Percentiles rank a stretch among this genome's conserved stretches.
These are phyloP conservation scores for Ophthalmolycus amberensis DNA, from an alignment of 2,113 vertebrate species.

Conservation along the genomic window DNA sequence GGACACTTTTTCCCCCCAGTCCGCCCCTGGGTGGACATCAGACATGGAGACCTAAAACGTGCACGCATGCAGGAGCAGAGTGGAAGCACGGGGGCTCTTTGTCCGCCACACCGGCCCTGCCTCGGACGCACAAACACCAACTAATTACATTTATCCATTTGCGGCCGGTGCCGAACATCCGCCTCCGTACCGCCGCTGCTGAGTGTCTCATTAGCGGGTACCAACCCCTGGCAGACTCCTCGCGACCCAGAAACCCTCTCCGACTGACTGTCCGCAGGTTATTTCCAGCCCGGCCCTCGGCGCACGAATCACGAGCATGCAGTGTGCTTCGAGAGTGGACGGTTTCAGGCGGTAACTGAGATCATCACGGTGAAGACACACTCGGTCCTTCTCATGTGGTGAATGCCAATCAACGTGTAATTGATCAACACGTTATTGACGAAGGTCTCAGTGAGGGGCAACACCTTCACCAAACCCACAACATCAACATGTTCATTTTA, in stretches of 20 bases:
- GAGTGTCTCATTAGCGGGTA: conserved; percentile 30
- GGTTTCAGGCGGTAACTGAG: background rate
- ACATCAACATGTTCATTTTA: background rate
- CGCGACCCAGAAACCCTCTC: conserved; percentile 55
- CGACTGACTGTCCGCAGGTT: conserved; percentile 14
- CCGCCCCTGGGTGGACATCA: conserved; percentile 48
- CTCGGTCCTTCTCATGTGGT: background rate
- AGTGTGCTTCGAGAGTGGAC: background rate
- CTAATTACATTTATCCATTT: conserved; percentile 59
- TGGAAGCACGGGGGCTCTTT: conserved; percentile 54
- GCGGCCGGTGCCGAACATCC: background rate
- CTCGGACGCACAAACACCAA: conserved; percentile 22
- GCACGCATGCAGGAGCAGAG: conserved; percentile 15
- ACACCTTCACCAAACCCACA: background rate
- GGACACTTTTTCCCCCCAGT: too few relatives aligned
- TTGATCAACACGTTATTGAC: conserved; percentile 56
- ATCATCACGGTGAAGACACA: background rate
- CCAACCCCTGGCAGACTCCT: conserved; percentile 41
- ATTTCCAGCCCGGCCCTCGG: conserved; percentile 37
- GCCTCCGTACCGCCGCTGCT: conserved; percentile 1
- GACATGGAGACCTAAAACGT: conserved; percentile 46
- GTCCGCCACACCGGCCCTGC: conserved; percentile 45
- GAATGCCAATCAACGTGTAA: background rate
- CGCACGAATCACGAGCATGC: conserved; percentile 23
- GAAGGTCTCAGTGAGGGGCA: background rate